A percentile compares a stretch with the other conserved stretches of the same genome.
Evolutionary conservation across 2,888 invertebrate genomes (phyloP).

Genomic region (Macrosoma leucophasiata): DNA sequence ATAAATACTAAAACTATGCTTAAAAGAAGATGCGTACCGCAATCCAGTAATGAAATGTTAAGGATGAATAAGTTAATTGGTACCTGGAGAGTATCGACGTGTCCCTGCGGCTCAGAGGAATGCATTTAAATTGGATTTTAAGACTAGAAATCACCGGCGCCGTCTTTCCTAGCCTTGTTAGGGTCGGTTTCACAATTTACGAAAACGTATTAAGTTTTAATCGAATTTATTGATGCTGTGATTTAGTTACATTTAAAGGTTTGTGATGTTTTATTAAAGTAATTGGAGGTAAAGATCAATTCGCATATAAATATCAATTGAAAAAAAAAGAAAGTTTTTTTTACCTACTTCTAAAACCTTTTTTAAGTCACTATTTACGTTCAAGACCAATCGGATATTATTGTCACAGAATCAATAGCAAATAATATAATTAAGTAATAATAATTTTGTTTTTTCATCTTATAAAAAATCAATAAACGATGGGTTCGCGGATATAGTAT

Average conservation of each 20-base stretch:
- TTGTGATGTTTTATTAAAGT: conserved; percentile 30
- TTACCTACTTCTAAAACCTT: too few species aligned
- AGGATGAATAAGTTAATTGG: conserved; percentile 76
- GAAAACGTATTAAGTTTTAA: conserved; percentile 72
- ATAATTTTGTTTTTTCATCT: too few species aligned
- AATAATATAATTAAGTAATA: too few species aligned
- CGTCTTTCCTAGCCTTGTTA: conserved; percentile 67
- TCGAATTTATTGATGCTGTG: conserved; percentile 59
- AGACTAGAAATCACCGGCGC: conserved; percentile 73
- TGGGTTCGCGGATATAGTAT: too few species aligned
- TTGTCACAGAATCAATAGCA: too few species aligned
- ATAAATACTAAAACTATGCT: conserved; percentile 67
- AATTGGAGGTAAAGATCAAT: too few species aligned
- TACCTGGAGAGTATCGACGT: conserved; percentile 69
- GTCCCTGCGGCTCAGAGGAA: conserved; percentile 73
- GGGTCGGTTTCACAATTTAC: conserved; percentile 73
- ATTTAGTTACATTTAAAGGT: conserved; percentile 13
- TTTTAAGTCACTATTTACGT: too few species aligned
- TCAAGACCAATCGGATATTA: too few species aligned
- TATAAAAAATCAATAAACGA: too few species aligned
- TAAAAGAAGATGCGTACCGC: conserved; percentile 56
- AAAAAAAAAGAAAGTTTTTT: too few species aligned
- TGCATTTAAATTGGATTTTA: conserved; percentile 77
- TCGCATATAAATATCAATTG: too few species aligned
- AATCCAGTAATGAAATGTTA: conserved; percentile 73